Base-by-base conservation (phyloP, 2,797 vertebrate genomes). In the Linurgus olivaceus region DNA sequence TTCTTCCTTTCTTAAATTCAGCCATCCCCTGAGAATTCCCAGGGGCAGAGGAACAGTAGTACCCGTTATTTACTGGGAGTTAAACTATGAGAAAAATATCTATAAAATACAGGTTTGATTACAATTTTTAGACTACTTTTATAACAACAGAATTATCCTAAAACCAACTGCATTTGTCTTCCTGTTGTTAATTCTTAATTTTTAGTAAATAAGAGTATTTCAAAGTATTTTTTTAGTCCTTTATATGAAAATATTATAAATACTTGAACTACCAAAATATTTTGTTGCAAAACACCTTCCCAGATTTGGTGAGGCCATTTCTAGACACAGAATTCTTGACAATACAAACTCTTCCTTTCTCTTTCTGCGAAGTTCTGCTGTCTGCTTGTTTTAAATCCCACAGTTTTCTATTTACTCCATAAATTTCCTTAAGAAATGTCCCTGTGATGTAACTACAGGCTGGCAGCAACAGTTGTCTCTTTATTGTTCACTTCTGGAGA, bases 391-490 rank as follows among this genome's bases (percentile, higher is more conserved):
- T 14, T 5, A 68, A 63, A 38, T 21, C 24, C n/a, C 10, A 1
- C 4, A 0, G 1, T 61, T 93, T 65, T 45, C 52, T 67, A 13
- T 61, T 80, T 44, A 26, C 8, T 37, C 52, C 24, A 0, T 9
- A 5, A 35, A 37, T 59, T 58, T 38, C 62, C 3, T 0, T 33
- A 7, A 59, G 40, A 50, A 63, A 5, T 6, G 17, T 52, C 77
- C 42, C 8, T 9, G 21, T 8, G 6, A 1, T 26, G 20, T 20
- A 21, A 47, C 52, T 16, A 2, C 0, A 8, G 90, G 35, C 37
- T 42, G 16, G 21, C 78, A 93, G 87, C 95, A 96, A 95, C 91
- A 95, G 91, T 93, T 96, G 84, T 15, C 68, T 71, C 35, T 29
- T 25, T 52, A 20, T 38, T 40, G 2, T 28, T 45, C 21, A 3